Base-by-base conservation (phyloP, 2,113 vertebrate species). In the Peucedramus taeniatus region DNA sequence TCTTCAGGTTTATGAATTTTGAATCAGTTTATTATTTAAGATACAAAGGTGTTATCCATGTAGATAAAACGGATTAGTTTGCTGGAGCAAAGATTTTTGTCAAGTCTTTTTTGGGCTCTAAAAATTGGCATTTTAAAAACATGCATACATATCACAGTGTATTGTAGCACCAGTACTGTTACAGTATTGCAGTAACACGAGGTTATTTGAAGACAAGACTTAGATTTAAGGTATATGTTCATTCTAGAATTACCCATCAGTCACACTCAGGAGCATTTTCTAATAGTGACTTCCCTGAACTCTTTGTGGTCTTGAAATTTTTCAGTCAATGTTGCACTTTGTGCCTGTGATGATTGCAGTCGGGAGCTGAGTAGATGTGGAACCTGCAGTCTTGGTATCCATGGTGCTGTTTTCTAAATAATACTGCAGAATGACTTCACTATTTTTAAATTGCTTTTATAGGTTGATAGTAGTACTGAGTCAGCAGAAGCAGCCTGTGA, bases 391-490 rank as follows among this genome's bases (percentile, higher is more conserved):
- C 47, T 45, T 54, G 17, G 7, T 66, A 24, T 86, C n/a, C 26
- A 17, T 27, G 26, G 28, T 68, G n/a, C 33, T 84, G 26, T 49
- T 93, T 60, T 69, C 50, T 76, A 9, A 83, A 45, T 51, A 59
- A 14, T 47, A 65, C 40, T 71, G 28, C 39, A 65, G 47, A 79
- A 59, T 54, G 13, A 68, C 47, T 91, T 88, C 0, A 17, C 49
- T 66, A 7, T 44, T 89, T 89, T 92, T 19, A 45, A 87, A 89
- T 81, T 89, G 66, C 21, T 93, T 65, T 91, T 95, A 15, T 57
- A 99, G 99, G 98, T 99, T 88, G 99, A 99, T 93, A 98, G 99
- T 83, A 99, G 98, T 65, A 98, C 98, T 40, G 98, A 99, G 66
- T 99, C 99, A 93, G 99, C 98, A 89, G 99, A 99, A 97, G 98